Base-by-base conservation (phyloP, 2,888 invertebrate species). In the Rhamphomyia laevipes region DNA sequence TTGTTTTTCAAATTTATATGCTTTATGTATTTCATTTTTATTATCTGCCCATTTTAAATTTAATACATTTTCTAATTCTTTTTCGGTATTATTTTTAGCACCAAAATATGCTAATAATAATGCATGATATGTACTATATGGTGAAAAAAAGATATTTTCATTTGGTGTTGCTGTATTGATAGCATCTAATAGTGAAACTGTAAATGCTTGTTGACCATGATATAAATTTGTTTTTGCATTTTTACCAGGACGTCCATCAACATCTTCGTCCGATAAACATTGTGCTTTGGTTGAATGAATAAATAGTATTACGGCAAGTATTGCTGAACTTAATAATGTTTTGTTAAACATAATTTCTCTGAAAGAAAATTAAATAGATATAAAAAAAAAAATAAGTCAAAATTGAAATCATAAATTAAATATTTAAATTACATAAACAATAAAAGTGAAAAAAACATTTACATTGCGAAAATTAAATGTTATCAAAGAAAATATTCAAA, bases 121-220 rank as follows among this genome's bases (percentile, higher is more conserved):
- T 0, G 89, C 82, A 58, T 89, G 84, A 63, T 88, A 85, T 13
- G 90, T 81, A 56, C 89, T 90, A 71, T 86, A 85, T 0, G 91
- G 91, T 7, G 91, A 91, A 68, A 88, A 89, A 74, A 92, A 89
- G 38, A 91, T 71, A 65, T 90, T 91, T 56, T 83, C 82, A 40
- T 77, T 73, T 1, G 81, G 78, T 55, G 80, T 77, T 16, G 77
- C 76, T 48, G 74, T 69, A 56, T 82, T 80, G 55, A 83, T 78
- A 16, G 80, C 76, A 55, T 80, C 78, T 58, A 90, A 73, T 47
- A 86, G 73, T 44, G 80, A 77, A 46, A 88, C 66, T 0, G 86
- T 82, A 61, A 89, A 89, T 48, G 75, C 77, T 58, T 79, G 76
- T 58, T 81, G 76, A 1, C 81, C 80, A 1, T 72, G 68, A 55